phyloP scores from a whole-genome alignment of 2,797 vertebrate genomes.

The Gymnothorax javanicus region DNA sequence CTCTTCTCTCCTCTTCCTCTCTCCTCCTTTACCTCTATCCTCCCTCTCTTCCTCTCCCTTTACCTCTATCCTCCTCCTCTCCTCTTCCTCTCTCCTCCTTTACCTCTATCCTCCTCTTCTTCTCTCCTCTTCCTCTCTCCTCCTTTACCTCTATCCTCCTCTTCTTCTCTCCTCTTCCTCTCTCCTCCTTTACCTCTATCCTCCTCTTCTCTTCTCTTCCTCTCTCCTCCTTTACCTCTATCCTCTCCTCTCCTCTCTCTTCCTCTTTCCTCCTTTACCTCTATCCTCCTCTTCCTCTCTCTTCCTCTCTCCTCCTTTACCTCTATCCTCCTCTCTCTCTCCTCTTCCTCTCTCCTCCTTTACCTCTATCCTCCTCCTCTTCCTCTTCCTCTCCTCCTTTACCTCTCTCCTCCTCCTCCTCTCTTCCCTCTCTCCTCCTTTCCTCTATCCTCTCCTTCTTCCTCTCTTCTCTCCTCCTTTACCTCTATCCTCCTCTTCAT shows the following conservation, averaged over 20 bases:
- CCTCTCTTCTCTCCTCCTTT: no score
- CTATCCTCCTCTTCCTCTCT: no score
- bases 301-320: no score
- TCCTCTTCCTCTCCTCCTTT: background rate
- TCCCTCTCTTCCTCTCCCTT: background rate
- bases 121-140: background rate
- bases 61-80: background rate
- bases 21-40: conserved; percentile 13
- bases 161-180: background rate
- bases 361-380: background rate
- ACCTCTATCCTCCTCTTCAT: background rate
- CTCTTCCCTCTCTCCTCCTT: background rate
- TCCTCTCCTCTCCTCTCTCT: background rate
- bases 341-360: background rate
- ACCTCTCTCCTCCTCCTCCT: background rate
- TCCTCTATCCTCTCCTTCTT: background rate
- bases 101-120: background rate
- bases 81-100: no score
- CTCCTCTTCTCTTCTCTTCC: background rate
- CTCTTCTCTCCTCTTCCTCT: background rate
- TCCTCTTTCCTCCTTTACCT: no score
- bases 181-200: background rate
- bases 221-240: background rate
- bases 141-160: no score
- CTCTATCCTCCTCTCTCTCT: no score